phyloP scores from a whole-genome alignment of 2,888 invertebrate species.

The Furcula furcula region DNA sequence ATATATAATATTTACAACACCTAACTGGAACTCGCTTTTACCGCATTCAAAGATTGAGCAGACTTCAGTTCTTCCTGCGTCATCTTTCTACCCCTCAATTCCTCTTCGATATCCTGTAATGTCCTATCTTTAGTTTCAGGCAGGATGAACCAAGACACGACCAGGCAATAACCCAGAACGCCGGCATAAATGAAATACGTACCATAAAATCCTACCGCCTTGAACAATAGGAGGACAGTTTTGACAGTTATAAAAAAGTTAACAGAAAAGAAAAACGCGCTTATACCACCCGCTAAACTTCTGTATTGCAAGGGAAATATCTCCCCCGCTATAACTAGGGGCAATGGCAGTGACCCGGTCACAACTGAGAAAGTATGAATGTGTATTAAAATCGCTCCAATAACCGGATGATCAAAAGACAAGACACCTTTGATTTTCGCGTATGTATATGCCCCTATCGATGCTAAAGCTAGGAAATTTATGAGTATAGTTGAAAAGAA shows the following conservation, averaged over 20 bases:
- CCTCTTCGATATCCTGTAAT: conserved; percentile 35
- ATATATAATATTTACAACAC: too few species aligned
- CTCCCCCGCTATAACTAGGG: conserved; percentile 84
- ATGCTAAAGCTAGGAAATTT: conserved; percentile 26
- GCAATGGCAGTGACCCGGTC: conserved; percentile 75
- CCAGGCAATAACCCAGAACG: conserved; percentile 22
- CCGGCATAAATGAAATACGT: conserved; percentile 28
- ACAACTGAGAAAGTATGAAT: conserved; percentile 57
- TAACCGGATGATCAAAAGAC: conserved; percentile 25
- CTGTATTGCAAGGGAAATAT: conserved; percentile 78
- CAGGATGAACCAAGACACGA: conserved; percentile 19
- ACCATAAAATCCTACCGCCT: conserved; percentile 21
- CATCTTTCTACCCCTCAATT: conserved; percentile 8
- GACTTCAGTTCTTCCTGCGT: not conserved
- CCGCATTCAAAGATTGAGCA: conserved; percentile 2
- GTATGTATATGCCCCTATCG: conserved; percentile 31
- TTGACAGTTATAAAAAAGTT: conserved; percentile 28
- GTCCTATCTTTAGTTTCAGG: conserved; percentile 37
- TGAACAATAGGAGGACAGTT: conserved; percentile 23
- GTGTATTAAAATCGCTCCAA: conserved; percentile 26
- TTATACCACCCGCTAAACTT: conserved; percentile 64
- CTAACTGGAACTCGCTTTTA: not conserved
- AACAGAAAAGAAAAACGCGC: conserved; percentile 17
- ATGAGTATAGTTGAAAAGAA: conserved; percentile 27
- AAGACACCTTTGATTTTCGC: conserved; percentile 21